Base-by-base conservation (phyloP, 2,797 vertebrate genomes). In the Bryconaethiops microstoma region DNA sequence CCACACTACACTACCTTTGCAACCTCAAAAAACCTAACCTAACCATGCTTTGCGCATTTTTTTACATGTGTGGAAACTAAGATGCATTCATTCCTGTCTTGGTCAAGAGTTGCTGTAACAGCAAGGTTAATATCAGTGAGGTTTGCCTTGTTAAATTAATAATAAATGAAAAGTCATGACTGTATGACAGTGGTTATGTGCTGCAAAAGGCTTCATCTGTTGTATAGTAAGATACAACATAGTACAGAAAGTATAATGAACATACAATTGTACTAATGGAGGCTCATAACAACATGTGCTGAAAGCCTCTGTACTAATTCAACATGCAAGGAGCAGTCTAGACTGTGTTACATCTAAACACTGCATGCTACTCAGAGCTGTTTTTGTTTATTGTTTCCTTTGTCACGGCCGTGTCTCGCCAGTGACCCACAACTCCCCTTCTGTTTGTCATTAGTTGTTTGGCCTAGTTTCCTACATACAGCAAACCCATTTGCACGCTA, bases 391-490 rank as follows among this genome's bases (percentile, higher is more conserved):
- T 91, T 91, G 90, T 92, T 89, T 91, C 89, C 89, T 88, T 88
- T 90, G 91, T 90, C 81, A 89, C 83, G 85, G 81, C 21, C 10
- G 60, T 65, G 67, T 81, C 63, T 59, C 67, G 77, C 82, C 89
- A 82, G 88, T 92, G 91, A 93, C 92, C 92, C 91, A 91, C 88
- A 92, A 91, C 91, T 85, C 88, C 90, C 90, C 89, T 85, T 91
- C 90, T 92, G 91, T 92, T 93, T 92, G 91, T 91, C 88, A 89
- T 87, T 82, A 77, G 88, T 92, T 93, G 89, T 92, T 92, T 94
- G 94, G 92, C 93, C 94, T 94, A 94, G 91, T 93, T 95, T 94
- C 90, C 89, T 89, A 81, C 91, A 89, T 90, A 94, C 89, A 93
- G 93, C 87, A 92, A 76, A 78, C 87, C 80, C 89, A 89, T 92